Evolutionary conservation across 2,797 vertebrate species (phyloP), one percentile per base, ranked within the genome.

Genomic region (Oophaga sylvatica): DNA sequence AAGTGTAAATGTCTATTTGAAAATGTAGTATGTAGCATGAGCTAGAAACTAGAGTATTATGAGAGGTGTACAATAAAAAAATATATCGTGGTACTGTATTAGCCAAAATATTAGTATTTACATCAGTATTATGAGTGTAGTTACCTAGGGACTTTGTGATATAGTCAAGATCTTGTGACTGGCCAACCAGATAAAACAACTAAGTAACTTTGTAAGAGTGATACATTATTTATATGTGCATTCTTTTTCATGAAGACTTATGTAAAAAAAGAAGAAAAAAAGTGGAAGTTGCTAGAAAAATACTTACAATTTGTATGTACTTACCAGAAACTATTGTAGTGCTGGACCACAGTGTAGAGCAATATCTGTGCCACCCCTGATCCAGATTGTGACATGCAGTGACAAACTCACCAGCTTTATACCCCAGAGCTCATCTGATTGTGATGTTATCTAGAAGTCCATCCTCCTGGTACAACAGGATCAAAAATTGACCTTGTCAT

Each of bases 361-460:
- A 48, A 56, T 62, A 2, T 41, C 63, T 17, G 26, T 71, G 10
- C 76, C 26, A 63, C 35, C 35, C 7, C 80, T 80, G 35, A 20
- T 26, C 13, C n/a, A 70, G 45, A 56, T 60, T 17, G 5, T 15
- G 56, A 67, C 31, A 80, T 22, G 19, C 60, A 85, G 15, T 62
- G 57, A 60, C 41, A n/a, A 57, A 7, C 63, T 48, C 53, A 22
- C 75, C 5, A 73, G 53, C 63, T 86, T 89, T 89, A 86, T 89
- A 86, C 13, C 41, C 29, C 71, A 62, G 16, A 77, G 0, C 70
- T 17, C 60, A 41, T 62, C 87, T 89, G 53, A 56, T 53, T 79
- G 79, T 86, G 81, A 59, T 71, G 70, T 86, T 81, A 89, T 85
- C 62, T 82, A 35, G 20, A 81, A 86, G 84, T 56, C 80, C 80